Percentiles rank a stretch among this genome's conserved stretches.
phyloP scores from a whole-genome alignment of 2,888 invertebrate genomes.

The Lepidochitona cinerea region DNA sequence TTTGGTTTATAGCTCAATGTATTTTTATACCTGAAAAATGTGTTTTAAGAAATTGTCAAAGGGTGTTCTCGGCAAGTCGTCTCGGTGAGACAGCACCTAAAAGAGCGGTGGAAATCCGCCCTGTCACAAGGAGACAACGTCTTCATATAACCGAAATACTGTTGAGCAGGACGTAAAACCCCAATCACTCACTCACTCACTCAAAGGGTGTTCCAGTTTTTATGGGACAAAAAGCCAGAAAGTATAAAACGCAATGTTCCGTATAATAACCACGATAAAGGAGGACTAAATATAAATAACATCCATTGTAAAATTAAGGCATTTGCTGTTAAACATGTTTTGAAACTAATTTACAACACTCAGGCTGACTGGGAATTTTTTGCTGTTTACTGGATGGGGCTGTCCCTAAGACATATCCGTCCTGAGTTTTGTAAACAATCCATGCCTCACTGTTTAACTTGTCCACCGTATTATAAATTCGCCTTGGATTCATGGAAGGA shows the following conservation, averaged over 20 bases:
- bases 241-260: neutral
- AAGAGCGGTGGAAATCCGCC: no score
- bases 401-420: neutral
- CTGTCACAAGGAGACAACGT: no score
- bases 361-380: neutral
- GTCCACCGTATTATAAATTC: neutral
- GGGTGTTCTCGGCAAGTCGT: no score
- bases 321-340: neutral
- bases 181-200: no score
- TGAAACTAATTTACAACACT: neutral
- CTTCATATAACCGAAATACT: no score
- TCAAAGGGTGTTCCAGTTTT: neutral
- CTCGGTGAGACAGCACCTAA: no score
- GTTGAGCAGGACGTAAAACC: no score
- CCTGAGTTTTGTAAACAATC: neutral
- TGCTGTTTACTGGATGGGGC: constrained; percentile 4
- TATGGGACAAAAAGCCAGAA: neutral
- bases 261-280: neutral
- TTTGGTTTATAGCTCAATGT: neutral
- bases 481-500: neutral
- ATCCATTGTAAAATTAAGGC: neutral
- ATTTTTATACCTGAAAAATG: neutral
- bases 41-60: no score
- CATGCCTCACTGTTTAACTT: neutral
- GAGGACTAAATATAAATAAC: neutral